Conservation (phyloP, 2,797 vertebrate species). For the Schizopygopsis pylzovi region DNA sequence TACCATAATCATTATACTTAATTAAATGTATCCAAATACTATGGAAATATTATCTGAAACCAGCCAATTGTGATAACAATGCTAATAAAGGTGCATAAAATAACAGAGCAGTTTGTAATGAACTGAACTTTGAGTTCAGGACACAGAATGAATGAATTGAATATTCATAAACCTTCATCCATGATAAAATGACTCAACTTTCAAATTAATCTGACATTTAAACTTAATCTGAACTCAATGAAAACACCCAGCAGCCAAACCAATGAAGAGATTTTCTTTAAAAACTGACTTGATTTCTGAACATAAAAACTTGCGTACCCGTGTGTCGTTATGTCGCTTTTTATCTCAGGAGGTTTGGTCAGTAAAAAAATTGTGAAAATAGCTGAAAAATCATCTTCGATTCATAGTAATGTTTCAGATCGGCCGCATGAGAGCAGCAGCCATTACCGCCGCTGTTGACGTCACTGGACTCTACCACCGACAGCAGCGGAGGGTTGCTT, state of each 20-base stretch:
- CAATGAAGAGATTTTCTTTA: background rate
- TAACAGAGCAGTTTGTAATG: background rate
- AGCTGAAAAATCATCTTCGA: constrained; percentile 20
- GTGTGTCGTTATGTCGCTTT: background rate
- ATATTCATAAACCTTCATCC: background rate
- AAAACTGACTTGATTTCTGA: background rate
- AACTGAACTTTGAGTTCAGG: background rate
- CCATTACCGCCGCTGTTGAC: constrained; percentile 18
- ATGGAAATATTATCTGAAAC: background rate
- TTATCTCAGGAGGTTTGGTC: background rate
- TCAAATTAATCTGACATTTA: background rate
- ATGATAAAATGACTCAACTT: background rate
- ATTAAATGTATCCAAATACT: background rate
- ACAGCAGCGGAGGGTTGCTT: background rate
- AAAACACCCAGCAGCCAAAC: constrained; percentile 3
- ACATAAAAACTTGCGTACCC: background rate
- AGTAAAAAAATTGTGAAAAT: background rate
- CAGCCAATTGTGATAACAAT: background rate
- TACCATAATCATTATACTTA: background rate
- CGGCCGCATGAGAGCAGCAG: constrained; percentile 6
- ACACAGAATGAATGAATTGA: background rate
- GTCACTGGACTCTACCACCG: constrained; percentile 18
- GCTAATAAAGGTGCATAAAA: background rate
- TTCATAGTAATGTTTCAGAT: background rate
- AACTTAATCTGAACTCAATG: constrained; percentile 11